phyloP scores from a whole-genome alignment of 2,888 invertebrate genomes.

The Tetranychus piercei region DNA sequence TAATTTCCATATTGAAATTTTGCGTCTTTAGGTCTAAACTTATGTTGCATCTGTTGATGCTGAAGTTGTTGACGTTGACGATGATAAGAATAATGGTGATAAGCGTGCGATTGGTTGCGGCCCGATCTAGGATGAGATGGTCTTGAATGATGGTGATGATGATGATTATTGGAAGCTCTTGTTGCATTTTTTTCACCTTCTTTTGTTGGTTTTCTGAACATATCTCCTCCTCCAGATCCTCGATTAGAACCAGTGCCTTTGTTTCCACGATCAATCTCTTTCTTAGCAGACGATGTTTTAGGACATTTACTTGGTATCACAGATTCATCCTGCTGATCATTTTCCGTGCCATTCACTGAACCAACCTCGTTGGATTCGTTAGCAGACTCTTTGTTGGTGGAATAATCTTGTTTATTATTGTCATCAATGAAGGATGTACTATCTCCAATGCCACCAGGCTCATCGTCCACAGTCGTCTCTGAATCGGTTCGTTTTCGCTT shows the following conservation, averaged over 20 bases:
- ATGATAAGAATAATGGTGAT: too few relatives aligned
- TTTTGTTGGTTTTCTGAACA: neutral
- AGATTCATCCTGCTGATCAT: neutral
- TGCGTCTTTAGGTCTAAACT: conserved; percentile 8
- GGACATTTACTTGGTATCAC: neutral
- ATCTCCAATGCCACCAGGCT: neutral
- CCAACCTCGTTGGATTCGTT: too few relatives aligned
- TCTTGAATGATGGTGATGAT: neutral
- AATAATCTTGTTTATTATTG: conserved; percentile 2
- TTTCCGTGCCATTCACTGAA: neutral
- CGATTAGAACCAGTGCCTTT: too few relatives aligned
- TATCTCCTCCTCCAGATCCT: neutral
- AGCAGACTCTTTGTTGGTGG: neutral
- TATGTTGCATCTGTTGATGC: neutral
- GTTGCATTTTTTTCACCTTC: neutral
- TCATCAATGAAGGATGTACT: too few relatives aligned
- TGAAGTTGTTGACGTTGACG: too few relatives aligned
- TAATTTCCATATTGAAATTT: conserved; percentile 89
- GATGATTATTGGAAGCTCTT: neutral
- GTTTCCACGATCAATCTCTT: neutral
- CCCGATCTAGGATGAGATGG: neutral
- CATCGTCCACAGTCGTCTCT: conserved; percentile 14
- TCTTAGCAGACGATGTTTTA: neutral
- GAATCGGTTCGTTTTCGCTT: conserved; percentile 20
- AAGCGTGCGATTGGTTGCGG: neutral